phyloP scores from a whole-genome alignment of 2,797 vertebrate genomes.

The Linurgus olivaceus region DNA sequence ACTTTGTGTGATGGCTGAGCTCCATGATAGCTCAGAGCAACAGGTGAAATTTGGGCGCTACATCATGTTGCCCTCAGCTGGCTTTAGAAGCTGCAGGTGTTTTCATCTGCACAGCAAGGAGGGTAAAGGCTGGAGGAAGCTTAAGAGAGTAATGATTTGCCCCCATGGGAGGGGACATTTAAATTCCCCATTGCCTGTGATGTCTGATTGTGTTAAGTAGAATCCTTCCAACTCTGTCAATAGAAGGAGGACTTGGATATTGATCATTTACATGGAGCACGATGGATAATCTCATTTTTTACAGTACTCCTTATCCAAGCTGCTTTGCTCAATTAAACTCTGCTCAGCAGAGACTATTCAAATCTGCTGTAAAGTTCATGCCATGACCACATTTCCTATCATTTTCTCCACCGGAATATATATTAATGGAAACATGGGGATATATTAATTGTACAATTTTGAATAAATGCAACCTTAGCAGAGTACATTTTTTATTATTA shows the following conservation, averaged over 20 bases:
- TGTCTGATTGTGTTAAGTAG: not conserved
- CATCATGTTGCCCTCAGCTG: not conserved
- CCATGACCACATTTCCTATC: slow-evolving; percentile 65
- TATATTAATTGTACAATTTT: slow-evolving; percentile 68
- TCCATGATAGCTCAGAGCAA: not conserved
- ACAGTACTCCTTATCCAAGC: not conserved
- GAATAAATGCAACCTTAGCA: slow-evolving; percentile 64
- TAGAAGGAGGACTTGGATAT: not conserved
- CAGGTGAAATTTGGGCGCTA: not conserved
- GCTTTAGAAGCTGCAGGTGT: not conserved
- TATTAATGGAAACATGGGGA: slow-evolving; percentile 63
- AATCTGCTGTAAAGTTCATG: slow-evolving; percentile 62
- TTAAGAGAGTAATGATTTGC: not conserved
- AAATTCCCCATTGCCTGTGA: not conserved
- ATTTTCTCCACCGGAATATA: slow-evolving; percentile 55
- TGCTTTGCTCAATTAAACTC: slow-evolving; percentile 37
- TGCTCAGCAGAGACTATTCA: slow-evolving; percentile 48
- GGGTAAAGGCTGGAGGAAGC: not conserved
- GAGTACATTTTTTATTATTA: slow-evolving; percentile 65
- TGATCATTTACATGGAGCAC: not conserved
- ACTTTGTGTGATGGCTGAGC: not conserved
- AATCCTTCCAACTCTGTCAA: not conserved
- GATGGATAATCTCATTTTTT: not conserved
- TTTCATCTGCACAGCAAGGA: not conserved
- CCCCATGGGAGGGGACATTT: not conserved